A percentile compares a stretch with the other conserved stretches of the same genome.
phyloP scores from a whole-genome alignment of 2,888 invertebrate genomes.

The Autographa pulchrina region DNA sequence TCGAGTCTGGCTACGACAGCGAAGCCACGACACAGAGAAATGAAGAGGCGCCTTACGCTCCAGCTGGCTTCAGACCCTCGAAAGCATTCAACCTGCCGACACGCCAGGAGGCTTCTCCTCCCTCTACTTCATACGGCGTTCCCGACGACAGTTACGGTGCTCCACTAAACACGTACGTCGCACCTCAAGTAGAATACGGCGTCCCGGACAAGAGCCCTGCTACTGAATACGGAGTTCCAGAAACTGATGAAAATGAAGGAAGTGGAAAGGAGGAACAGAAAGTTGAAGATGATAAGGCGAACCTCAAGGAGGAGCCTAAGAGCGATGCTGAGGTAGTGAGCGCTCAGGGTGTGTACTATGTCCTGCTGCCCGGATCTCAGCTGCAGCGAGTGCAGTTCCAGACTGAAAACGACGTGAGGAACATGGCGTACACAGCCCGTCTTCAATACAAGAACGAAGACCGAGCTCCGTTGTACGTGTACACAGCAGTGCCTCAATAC shows the following conservation, averaged over 20 bases:
- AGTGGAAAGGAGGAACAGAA: constrained; percentile 42
- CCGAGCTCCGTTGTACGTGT: constrained; percentile 90
- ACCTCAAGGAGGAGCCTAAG: constrained; percentile 72
- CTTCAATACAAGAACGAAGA: constrained; percentile 91
- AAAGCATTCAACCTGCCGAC: constrained; percentile 80
- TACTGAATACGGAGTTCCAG: constrained; percentile 61
- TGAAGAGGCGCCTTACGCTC: constrained; percentile 77
- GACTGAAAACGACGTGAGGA: constrained; percentile 85
- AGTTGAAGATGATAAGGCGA: constrained; percentile 61
- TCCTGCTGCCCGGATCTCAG: constrained; percentile 90
- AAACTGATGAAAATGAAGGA: constrained; percentile 42
- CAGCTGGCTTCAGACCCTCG: constrained; percentile 79
- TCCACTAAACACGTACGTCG: constrained; percentile 77
- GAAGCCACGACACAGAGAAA: constrained; percentile 61
- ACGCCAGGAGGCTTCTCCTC: constrained; percentile 75
- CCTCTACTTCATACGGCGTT: constrained; percentile 78
- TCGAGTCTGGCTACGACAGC: constrained; percentile 57
- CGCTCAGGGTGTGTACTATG: constrained; percentile 90
- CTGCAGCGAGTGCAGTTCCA: constrained; percentile 91
- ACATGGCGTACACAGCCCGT: constrained; percentile 91
- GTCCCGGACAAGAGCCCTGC: constrained; percentile 53
- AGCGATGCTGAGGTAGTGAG: constrained; percentile 78
- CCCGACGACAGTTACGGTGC: constrained; percentile 83
- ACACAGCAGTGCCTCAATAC: constrained; percentile 82
- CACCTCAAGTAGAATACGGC: constrained; percentile 70